Base-by-base conservation (phyloP, 2,113 vertebrate genomes). In the Aldabrachelys gigantea region DNA sequence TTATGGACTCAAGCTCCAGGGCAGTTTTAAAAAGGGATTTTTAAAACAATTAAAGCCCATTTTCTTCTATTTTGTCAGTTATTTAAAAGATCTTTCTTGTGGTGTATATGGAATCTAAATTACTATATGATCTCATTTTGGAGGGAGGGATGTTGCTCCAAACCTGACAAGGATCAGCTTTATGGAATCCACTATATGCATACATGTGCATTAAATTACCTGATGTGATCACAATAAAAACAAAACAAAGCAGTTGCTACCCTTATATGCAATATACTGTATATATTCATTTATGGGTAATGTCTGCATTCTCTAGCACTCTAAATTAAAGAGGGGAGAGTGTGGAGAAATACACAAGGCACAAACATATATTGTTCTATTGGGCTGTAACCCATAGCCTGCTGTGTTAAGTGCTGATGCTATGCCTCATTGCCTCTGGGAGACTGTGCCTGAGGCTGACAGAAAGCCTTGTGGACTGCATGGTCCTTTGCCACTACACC, bases 121-220 rank as follows among this genome's bases (percentile, higher is more conserved):
- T 86, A 13, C 13, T 6, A 54, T 11, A 27, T 76, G 31, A 93
- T 96, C 41, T 2, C 4, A 65, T 93, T 93, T 62, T 44, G 88
- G 29, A 35, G 29, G 83, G 84, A 88, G 80, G 21, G 10, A 25
- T 65, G 29, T 81, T 83, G 13, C 13, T 94, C 31, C 38, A 82
- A 12, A 31, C 47, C 24, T 86, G 72, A 81, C 44, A 81, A 47
- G 5, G 31, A 83, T 83, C 78, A 52, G 6, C 19, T 86, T 88
- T 90, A 84, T 27, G 1, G 3, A 91, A 83, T 41, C 13, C 38
- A 12, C 57, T 0, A 0, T 10, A 17, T 0, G 1, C 12, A 85
- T 17, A 12, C 35, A 79, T 82, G 8, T 5, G 22, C 49, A 31
- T 86, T 92, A 59, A 90, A 75, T 90, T 87, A 69, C 29, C 21